A percentile compares a stretch with the other conserved stretches of the same genome.
Evolutionary conservation across 2,113 vertebrate species (phyloP).

Genomic region (Columba janthina): DNA sequence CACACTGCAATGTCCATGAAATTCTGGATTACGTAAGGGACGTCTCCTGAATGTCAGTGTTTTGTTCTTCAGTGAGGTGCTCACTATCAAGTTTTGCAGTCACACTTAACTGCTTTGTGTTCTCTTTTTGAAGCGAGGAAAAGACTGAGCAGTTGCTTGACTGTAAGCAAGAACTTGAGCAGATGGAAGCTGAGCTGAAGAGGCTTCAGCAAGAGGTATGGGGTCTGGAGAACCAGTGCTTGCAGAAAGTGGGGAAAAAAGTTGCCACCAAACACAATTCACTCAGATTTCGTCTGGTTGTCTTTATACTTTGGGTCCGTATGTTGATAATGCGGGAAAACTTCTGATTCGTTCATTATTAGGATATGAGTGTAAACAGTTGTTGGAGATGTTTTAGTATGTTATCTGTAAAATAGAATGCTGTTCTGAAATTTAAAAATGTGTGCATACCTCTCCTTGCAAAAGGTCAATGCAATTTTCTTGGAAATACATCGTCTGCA

Average conservation of each 20-base stretch:
- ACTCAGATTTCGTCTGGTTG: not conserved
- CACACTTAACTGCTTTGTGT: not conserved
- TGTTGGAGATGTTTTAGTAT: not conserved
- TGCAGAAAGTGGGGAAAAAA: not conserved
- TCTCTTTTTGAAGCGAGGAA: constrained; percentile 84
- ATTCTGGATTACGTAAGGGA: not conserved
- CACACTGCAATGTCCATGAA: not conserved
- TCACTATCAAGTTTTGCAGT: not conserved
- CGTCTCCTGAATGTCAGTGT: not conserved
- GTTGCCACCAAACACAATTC: not conserved
- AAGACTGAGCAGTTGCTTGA: constrained; percentile 97
- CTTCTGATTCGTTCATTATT: not conserved
- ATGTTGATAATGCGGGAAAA: not conserved
- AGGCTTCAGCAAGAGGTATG: constrained; percentile 93
- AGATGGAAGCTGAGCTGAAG: constrained; percentile 90
- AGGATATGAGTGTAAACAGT: not conserved
- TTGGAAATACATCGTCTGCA: not conserved
- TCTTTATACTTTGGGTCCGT: not conserved
- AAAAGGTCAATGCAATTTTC: rapidly evolving
- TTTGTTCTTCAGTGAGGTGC: not conserved
- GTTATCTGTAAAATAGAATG: not conserved
- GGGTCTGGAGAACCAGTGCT: not conserved
- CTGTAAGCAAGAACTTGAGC: constrained; percentile 93
- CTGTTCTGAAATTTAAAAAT: not conserved
- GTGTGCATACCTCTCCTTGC: not conserved